These are phyloP conservation scores for Aphrocallistes beatrix DNA, from an alignment of 37 sponge, comb jelly and placozoan species.

Conservation along the genomic window DNA sequence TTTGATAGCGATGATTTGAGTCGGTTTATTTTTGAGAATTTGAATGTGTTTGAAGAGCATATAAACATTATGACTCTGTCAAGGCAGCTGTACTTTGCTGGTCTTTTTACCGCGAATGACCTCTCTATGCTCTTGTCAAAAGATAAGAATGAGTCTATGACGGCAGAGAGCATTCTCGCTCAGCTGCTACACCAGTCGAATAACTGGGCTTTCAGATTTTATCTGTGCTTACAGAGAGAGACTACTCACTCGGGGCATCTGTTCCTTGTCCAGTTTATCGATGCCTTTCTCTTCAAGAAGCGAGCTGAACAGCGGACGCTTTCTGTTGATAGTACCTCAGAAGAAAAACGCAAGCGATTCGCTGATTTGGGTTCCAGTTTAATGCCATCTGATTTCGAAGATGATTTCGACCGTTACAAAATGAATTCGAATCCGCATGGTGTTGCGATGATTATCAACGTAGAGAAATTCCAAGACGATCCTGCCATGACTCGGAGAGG, in stretches of 20 bases:
- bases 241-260: slow-evolving; percentile 4
- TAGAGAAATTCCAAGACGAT: background rate
- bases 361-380: background rate
- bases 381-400: background rate
- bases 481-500: background rate
- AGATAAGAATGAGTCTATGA: slow-evolving; percentile 6
- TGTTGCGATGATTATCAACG: background rate
- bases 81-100: slow-evolving; percentile 13
- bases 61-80: background rate
- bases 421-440: slow-evolving; percentile 7
- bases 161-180: slow-evolving; percentile 9
- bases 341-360: background rate
- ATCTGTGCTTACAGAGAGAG: slow-evolving; percentile 3
- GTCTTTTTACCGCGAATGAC: background rate
- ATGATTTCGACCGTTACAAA: background rate
- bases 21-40: background rate
- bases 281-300: background rate
- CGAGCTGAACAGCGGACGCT: background rate
- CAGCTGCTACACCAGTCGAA: slow-evolving; percentile 11
- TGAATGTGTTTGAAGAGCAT: background rate
- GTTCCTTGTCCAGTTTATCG: slow-evolving; percentile 6
- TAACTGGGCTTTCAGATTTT: background rate
- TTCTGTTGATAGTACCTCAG: background rate
- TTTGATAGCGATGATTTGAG: slow-evolving; percentile 6
- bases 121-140: background rate